Percentiles rank a stretch among this genome's conserved stretches.
Conservation (phyloP, 2,113 vertebrate genomes). For the Fulica atra region DNA sequence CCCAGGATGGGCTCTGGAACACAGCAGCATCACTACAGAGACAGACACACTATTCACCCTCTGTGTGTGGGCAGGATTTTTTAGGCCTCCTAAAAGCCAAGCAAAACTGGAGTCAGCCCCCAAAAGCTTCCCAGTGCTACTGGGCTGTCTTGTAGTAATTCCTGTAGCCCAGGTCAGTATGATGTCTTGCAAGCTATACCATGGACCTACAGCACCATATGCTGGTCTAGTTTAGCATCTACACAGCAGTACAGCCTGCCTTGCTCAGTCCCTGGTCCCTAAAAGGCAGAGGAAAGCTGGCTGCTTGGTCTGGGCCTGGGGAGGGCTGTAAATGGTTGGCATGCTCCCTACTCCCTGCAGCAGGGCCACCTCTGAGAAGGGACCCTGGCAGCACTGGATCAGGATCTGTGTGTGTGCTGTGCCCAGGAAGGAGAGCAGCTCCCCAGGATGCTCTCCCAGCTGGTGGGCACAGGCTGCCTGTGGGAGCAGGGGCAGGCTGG, state of each 20-base stretch:
- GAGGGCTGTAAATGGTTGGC: fast-evolving
- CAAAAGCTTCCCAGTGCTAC: not conserved
- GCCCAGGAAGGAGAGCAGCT: not conserved
- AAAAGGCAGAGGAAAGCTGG: not conserved
- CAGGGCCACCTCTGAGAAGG: fast-evolving
- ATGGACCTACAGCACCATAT: constrained; percentile 64
- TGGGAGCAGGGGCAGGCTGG: not conserved
- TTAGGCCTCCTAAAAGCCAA: not conserved
- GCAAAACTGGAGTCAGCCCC: not conserved
- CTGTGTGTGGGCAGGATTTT: not conserved
- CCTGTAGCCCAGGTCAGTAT: not conserved
- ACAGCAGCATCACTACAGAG: not conserved
- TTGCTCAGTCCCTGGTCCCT: fast-evolving
- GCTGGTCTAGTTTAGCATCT: constrained; percentile 56
- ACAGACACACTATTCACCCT: not conserved
- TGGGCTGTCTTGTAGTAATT: not conserved
- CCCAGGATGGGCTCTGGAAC: fast-evolving
- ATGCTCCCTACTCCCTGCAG: not conserved
- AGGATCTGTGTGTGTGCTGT: fast-evolving
- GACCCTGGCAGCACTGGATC: fast-evolving
- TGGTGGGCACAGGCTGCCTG: not conserved
- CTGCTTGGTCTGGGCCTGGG: fast-evolving
- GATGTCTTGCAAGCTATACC: constrained; percentile 5
- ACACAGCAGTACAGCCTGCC: not conserved
- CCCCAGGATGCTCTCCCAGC: fast-evolving